These are phyloP conservation scores for Buphagus erythrorhynchus DNA, from an alignment of 2,797 vertebrate species.

Conservation along the genomic window DNA sequence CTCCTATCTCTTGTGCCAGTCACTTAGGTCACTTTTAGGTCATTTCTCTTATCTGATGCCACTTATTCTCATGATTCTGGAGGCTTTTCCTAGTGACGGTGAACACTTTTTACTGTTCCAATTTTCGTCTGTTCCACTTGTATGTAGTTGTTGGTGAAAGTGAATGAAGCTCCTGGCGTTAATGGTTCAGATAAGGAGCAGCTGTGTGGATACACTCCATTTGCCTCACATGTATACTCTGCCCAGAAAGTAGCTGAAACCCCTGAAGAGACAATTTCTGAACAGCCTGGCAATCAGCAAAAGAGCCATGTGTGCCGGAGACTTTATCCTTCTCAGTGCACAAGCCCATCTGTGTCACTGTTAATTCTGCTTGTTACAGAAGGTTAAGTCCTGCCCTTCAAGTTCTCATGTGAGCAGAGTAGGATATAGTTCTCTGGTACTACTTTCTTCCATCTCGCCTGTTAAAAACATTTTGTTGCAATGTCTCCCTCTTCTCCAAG, in stretches of 20 bases:
- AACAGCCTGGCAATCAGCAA: neutral
- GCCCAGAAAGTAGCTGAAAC: neutral
- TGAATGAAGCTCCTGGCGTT: neutral
- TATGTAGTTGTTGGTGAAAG: neutral
- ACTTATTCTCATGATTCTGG: neutral
- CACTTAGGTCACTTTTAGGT: neutral
- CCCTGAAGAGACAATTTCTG: neutral
- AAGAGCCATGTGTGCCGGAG: neutral
- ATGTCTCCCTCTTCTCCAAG: neutral
- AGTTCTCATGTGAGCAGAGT: neutral
- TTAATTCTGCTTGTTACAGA: slow-evolving; percentile 37
- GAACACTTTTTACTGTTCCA: neutral
- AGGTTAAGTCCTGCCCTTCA: slow-evolving; percentile 30
- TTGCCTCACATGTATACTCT: neutral
- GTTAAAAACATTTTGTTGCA: neutral
- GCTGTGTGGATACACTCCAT: neutral
- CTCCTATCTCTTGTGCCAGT: neutral
- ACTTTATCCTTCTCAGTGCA: slow-evolving; percentile 17
- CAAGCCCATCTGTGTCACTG: slow-evolving; percentile 31
- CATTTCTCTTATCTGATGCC: neutral
- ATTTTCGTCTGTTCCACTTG: neutral
- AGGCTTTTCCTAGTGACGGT: neutral
- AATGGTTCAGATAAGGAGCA: neutral
- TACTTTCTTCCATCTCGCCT: neutral
- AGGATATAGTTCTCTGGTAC: neutral